Base-by-base conservation (phyloP, 2,888 invertebrate species). In the Drosophila cognata region DNA sequence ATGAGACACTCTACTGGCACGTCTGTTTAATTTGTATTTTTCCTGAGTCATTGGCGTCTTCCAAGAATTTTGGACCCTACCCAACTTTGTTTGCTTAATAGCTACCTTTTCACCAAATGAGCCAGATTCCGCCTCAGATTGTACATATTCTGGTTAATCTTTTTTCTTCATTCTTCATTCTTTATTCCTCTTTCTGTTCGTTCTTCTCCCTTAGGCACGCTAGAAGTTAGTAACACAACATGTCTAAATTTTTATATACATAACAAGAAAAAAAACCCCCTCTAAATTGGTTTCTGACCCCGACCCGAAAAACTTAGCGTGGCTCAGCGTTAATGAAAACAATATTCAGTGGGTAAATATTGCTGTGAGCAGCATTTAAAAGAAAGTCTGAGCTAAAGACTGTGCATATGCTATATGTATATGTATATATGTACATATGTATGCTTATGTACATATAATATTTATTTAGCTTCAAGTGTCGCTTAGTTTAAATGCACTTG, bases 401-500 rank as follows among this genome's bases (percentile, higher is more conserved):
- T 41, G 55, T 56, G 18, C 25, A 35, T 56, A 50, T 28, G 43
- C 46, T n/a, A 41, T 52, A n/a, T 51, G 35, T 29, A 25, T 46
- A 18, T 8, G 8, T 68, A 25, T 43, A 43, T 52, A 33, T 18
- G 4, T 31, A n/a, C 48, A 13, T 33, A 52, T 36, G 18, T 35
- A 16, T 13, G 2, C 13, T 29, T 41, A 25, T 50, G 29, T 10
- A 18, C 28, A 13, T 35, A 33, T 50, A 28, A 43, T 57, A 51
- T 48, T 62, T 35, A 55, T 65, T 57, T 29, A 16, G 66, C 53
- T 57, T 57, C 50, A 73, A 74, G 76, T 73, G 77, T 59, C 72
- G 68, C 72, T 76, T 76, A 79, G 76, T 76, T 79, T 57, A 81
- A 81, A 77, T 79, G 81, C 77, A 88, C 85, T 83, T 88, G 85